phyloP scores from a whole-genome alignment of 2,113 vertebrate genomes.

The Triplophysa dalaica region DNA sequence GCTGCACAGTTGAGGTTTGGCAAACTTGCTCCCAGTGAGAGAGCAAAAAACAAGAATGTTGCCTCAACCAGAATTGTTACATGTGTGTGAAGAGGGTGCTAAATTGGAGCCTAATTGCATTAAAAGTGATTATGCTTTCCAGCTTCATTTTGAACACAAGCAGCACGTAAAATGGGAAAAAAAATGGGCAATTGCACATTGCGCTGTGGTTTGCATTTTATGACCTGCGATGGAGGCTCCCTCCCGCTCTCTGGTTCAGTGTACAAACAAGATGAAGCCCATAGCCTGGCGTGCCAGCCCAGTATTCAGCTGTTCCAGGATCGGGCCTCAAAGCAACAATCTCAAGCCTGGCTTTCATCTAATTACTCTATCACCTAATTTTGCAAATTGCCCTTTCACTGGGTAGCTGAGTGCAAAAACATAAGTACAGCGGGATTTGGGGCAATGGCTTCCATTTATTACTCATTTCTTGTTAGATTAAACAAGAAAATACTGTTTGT shows the following conservation, averaged over 20 bases:
- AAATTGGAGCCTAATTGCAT: constrained; percentile 98
- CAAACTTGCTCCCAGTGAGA: constrained; percentile 73
- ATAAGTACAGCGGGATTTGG: constrained; percentile 88
- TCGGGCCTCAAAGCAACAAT: constrained; percentile 81
- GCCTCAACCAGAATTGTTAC: constrained; percentile 84
- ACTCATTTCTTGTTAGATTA: constrained; percentile 98
- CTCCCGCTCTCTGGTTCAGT: constrained; percentile 89
- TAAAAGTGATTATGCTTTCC: constrained; percentile 94
- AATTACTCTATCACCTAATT: constrained; percentile 99
- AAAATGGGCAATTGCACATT: constrained; percentile 67
- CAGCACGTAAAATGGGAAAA: constrained; percentile 77
- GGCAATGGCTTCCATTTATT: constrained; percentile 93
- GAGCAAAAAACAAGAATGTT: constrained; percentile 61
- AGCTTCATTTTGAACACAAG: constrained; percentile 88
- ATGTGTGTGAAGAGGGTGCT: constrained; percentile 89
- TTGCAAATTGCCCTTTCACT: constrained; percentile 98
- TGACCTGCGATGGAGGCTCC: constrained; percentile 89
- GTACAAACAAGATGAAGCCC: constrained; percentile 95
- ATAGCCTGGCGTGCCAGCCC: constrained; percentile 71
- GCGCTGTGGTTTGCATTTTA: constrained; percentile 90
- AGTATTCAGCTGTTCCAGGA: constrained; percentile 77
- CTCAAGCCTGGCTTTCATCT: constrained; percentile 90
- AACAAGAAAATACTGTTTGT: constrained; percentile 93
- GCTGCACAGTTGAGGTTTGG: constrained; percentile 78
- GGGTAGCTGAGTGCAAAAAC: constrained; percentile 92